Evolutionary conservation across 2,797 vertebrate genomes (phyloP), one percentile per base, ranked within the genome.

Genomic region (Hapalemur alaotrensis): DNA sequence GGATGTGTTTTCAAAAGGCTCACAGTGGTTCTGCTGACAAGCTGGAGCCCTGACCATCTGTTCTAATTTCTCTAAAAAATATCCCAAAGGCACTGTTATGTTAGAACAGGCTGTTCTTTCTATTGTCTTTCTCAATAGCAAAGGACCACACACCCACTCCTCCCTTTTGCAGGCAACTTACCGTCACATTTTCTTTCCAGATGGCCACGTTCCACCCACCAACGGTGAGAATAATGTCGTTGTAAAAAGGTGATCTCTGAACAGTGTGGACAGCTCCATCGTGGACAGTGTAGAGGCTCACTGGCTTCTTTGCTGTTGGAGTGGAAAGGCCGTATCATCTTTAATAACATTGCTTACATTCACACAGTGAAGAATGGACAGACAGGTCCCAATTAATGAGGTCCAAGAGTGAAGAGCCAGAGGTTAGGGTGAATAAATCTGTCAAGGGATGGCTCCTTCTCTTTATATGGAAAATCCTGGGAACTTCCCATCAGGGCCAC

Each of bases 211-310:
- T 99, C 98, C 98, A 99, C 35, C 99, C 99, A 81, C 99, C 99
- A 2, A 98, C 73, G 0, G 99, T 99, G 97, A 99, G 98, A 97
- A 99, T 41, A 65, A 99, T 98, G 97, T 99, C 99, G 76, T 98
- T 98, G 95, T 99, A 99, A 98, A 99, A 99, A 0, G 99, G 99
- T 5, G 99, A 99, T 65, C 98, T 98, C 96, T 99, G 99, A 5
- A 99, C 91, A 0, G 99, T 99, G 89, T 99, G 99, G 63, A 99
- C 98, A 35, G 95, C 20, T 91, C 98, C 98, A 1, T 99, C 98
- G 80, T 99, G 99, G 86, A 98, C 30, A 0, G 52, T 79, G 2
- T 98, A 98, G 72, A 98, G 97, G 72, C 98, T 97, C 52, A 97
- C 84, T 2, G 99, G 99, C 88, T 99, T 99, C 86, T 98, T 86